A percentile compares a stretch with the other conserved stretches of the same genome.
Evolutionary conservation across 2,113 vertebrate species (phyloP).

Genomic region (Setophaga kirtlandii): DNA sequence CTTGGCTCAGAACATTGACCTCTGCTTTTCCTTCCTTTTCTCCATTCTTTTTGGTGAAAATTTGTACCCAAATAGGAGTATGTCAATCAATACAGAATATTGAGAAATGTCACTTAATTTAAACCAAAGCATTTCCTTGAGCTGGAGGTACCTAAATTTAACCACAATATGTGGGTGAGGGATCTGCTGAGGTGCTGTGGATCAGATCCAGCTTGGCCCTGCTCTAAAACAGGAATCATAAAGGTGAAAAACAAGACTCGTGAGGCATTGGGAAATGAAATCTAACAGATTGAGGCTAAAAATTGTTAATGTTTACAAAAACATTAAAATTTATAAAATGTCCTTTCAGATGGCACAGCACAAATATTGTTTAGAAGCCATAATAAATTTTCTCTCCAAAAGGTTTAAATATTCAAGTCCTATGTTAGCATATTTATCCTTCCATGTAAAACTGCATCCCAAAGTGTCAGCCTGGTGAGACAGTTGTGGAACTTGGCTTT

Average conservation of each 20-base stretch:
- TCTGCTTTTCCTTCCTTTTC: neutral
- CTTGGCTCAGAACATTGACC: neutral
- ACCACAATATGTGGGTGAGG: neutral
- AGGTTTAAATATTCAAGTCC: neutral
- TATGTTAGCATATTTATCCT: neutral
- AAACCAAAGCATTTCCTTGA: neutral
- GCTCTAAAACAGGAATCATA: neutral
- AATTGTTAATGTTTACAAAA: neutral
- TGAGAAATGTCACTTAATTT: neutral
- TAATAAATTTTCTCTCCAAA: neutral
- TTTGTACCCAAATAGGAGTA: neutral
- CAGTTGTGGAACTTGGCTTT: neutral
- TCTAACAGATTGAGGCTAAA: neutral
- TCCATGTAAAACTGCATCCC: neutral
- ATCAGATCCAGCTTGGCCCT: neutral
- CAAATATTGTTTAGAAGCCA: neutral
- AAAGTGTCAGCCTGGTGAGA: neutral
- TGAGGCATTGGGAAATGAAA: neutral
- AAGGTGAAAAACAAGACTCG: neutral
- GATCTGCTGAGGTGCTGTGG: neutral
- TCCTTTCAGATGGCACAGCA: neutral
- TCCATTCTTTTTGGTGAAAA: neutral
- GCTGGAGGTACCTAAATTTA: neutral
- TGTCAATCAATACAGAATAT: neutral
- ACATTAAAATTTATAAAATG: neutral